phyloP scores from a whole-genome alignment of 2,113 vertebrate species.

The Alouatta palliata region DNA sequence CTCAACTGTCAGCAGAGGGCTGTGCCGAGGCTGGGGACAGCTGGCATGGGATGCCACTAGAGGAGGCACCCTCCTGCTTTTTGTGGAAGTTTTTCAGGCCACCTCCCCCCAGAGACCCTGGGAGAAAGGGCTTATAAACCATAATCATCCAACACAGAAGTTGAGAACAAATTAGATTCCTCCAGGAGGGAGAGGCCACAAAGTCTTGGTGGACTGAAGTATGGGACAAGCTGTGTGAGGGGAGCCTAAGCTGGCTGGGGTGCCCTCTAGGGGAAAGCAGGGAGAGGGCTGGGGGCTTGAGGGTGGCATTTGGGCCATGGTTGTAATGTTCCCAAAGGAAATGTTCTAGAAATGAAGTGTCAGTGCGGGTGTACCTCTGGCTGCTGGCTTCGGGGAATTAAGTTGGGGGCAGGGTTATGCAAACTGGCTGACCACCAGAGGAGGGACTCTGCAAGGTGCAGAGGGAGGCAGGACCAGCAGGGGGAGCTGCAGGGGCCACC shows the following conservation, averaged over 20 bases:
- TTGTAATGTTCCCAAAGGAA: not conserved
- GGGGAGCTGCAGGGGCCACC: not conserved
- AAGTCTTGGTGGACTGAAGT: not conserved
- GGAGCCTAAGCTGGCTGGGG: not conserved
- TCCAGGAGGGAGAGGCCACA: not conserved
- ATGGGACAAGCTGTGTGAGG: too few species aligned
- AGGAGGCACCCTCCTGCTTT: not conserved
- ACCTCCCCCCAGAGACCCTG: not conserved
- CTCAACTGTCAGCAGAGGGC: not conserved
- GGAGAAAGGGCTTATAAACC: not conserved
- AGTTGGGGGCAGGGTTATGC: not conserved
- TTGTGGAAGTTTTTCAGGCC: not conserved
- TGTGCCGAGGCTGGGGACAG: not conserved
- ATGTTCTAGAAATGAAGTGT: not conserved
- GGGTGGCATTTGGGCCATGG: not conserved
- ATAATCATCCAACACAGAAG: not conserved
- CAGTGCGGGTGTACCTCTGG: not conserved
- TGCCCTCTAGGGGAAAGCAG: not conserved
- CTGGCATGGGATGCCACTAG: too few species aligned
- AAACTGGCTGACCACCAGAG: not conserved
- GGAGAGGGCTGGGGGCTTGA: not conserved
- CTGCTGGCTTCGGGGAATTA: too few species aligned
- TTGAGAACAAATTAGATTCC: not conserved
- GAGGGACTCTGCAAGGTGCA: too few species aligned
- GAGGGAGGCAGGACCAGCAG: accelerated